phyloP scores from a whole-genome alignment of 2,888 invertebrate species.

The Diaphora mendica region DNA sequence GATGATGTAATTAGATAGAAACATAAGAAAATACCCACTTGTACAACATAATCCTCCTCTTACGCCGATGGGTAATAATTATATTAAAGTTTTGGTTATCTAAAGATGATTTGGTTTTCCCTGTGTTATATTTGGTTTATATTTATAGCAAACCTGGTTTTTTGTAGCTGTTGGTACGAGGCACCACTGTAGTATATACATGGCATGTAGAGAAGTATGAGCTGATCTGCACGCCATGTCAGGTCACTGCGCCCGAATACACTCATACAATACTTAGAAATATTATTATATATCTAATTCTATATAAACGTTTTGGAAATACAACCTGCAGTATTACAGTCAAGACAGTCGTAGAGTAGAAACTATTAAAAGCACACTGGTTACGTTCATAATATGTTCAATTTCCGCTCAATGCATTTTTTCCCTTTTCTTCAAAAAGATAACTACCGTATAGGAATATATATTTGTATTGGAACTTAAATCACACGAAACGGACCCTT shows the following conservation, averaged over 20 bases:
- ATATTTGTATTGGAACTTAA: too few species aligned
- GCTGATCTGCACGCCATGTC: background rate
- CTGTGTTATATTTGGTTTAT: background rate
- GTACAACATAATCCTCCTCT: background rate
- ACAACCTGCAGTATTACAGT: background rate
- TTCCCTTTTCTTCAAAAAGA: too few species aligned
- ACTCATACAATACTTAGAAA: background rate
- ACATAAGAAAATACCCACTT: background rate
- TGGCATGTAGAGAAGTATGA: background rate
- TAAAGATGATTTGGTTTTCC: background rate
- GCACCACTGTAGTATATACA: background rate
- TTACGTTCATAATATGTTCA: background rate
- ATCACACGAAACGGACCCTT: too few species aligned
- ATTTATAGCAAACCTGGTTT: background rate
- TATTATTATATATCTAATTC: background rate
- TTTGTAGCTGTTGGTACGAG: background rate
- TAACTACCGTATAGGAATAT: too few species aligned
- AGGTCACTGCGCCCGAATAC: background rate
- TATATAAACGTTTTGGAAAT: background rate
- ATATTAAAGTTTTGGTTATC: background rate
- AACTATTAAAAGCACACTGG: background rate
- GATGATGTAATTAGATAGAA: too few species aligned
- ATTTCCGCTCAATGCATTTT: too few species aligned
- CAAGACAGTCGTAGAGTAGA: background rate
- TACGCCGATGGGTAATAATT: background rate